Evolutionary conservation across 2,797 vertebrate species (phyloP), one percentile per base, ranked within the genome.

Genomic region (Sebastes flavidus): DNA sequence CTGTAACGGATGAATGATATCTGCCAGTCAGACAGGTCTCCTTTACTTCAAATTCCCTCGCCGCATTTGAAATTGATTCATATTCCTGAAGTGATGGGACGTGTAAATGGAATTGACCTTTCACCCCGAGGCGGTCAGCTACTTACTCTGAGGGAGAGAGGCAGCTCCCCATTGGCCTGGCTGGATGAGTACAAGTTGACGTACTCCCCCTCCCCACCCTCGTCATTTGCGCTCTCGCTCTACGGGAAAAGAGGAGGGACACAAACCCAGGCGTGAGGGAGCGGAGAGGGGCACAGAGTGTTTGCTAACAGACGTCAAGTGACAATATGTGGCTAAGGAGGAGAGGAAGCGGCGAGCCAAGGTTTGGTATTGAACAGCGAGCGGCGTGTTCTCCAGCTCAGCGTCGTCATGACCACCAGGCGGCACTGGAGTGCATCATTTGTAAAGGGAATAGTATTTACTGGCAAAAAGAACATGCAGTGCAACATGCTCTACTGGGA

Each of bases 151-250:
- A 95, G 95, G 95, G 96, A 93, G 95, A 82, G 94, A 88, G 95
- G 95, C 94, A 96, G 95, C 94, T 97, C 97, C 92, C 96, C 95
- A 92, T 97, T 97, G 96, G 97, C 96, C 93, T 97, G 97, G 94
- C 95, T 96, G 94, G 98, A 97, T 79, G 97, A 97, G 92, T 97
- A 98, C 91, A 99, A 96, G 97, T 95, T 98, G 96, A 99, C 97
- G 69, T 98, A 98, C 94, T 99, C 98, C 91, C 97, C 98, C 97
- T 99, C 98, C 88, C 92, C 95, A 78, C 93, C 94, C 90, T 97
- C 97, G 93, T 97, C 97, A 86, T 96, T 97, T 94, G 97, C 94
- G 78, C 95, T 95, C 94, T 98, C 97, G 88, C 97, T 99, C 98
- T 99, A 96, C 63, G 90, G 93, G 94, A 96, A 94, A 94, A 94